phyloP scores from a whole-genome alignment of 1,140 invertebrate species.

The Euwallacea similis region DNA sequence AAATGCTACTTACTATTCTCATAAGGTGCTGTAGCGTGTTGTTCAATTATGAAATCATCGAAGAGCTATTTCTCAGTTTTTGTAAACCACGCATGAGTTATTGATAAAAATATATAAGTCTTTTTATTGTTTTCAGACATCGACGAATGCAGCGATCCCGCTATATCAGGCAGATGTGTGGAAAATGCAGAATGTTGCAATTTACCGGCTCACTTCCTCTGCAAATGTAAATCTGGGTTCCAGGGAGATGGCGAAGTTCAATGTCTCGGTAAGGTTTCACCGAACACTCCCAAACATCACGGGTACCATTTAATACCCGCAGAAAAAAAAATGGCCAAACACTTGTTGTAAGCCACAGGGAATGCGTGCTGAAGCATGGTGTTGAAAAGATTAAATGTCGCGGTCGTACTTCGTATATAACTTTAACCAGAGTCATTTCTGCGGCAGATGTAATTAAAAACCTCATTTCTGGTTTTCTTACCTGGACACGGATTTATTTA shows the following conservation, averaged over 20 bases:
- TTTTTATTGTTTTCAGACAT: constrained; percentile 70
- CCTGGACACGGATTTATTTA: constrained; percentile 12
- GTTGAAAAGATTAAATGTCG: constrained; percentile 13
- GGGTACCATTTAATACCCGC: too few relatives aligned
- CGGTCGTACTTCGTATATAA: background rate
- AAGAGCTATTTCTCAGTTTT: too few relatives aligned
- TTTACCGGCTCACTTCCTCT: constrained; percentile 89
- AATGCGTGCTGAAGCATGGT: background rate
- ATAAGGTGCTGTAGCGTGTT: too few relatives aligned
- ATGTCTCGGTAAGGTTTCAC: constrained; percentile 66
- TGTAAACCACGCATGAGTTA: too few relatives aligned
- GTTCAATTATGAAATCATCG: too few relatives aligned
- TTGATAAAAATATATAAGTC: too few relatives aligned
- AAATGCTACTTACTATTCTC: too few relatives aligned
- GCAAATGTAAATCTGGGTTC: constrained; percentile 89
- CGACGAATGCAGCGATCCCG: constrained; percentile 88
- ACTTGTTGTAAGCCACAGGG: background rate
- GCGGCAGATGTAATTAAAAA: constrained; percentile 25
- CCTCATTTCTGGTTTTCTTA: constrained; percentile 14
- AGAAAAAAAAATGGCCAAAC: too few relatives aligned
- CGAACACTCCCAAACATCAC: too few relatives aligned
- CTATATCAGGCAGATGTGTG: constrained; percentile 79
- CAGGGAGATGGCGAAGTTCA: constrained; percentile 84
- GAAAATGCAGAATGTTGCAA: constrained; percentile 93
- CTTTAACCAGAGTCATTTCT: constrained; percentile 1